phyloP scores from a whole-genome alignment of 1,140 invertebrate genomes.

The Diploscapter pachys region DNA sequence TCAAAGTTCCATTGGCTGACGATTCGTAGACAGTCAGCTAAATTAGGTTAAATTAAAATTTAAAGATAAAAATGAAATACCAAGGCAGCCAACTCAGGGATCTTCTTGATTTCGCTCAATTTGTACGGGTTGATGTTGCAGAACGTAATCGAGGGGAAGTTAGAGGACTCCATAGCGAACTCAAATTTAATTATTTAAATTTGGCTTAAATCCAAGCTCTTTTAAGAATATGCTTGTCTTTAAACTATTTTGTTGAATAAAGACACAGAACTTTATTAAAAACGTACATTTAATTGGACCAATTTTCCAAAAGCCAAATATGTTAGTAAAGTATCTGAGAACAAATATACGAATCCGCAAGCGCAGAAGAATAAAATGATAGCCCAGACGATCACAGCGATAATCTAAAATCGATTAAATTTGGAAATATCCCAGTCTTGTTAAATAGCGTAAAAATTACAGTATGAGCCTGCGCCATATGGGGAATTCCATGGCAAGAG shows the following conservation, averaged over 20 bases:
- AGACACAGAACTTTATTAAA: conserved; percentile 11
- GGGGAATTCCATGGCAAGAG: conserved; percentile 35
- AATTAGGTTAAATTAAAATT: no score
- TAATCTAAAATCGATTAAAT: not conserved
- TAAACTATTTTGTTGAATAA: conserved; percentile 16
- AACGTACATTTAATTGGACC: conserved; percentile 34
- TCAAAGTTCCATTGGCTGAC: no score
- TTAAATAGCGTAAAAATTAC: not conserved
- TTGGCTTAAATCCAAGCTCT: not conserved
- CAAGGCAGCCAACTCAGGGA: conserved; percentile 35
- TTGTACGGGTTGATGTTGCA: conserved; percentile 43
- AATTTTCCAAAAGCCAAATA: conserved; percentile 38
- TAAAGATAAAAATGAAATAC: conserved; percentile 1
- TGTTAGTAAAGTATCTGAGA: conserved; percentile 27
- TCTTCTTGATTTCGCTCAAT: conserved; percentile 31
- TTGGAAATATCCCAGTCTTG: not conserved
- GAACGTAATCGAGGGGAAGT: conserved; percentile 39
- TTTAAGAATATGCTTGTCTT: conserved; percentile 3
- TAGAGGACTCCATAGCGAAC: conserved; percentile 17
- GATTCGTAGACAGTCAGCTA: no score
- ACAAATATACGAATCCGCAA: conserved; percentile 35
- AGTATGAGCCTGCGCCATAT: conserved; percentile 36
- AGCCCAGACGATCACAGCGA: conserved; percentile 31
- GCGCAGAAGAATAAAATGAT: conserved; percentile 38
- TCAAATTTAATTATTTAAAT: no score